These are phyloP conservation scores for Syrista parreyssii DNA, from an alignment of 2,888 invertebrate species.

Conservation along the genomic window DNA sequence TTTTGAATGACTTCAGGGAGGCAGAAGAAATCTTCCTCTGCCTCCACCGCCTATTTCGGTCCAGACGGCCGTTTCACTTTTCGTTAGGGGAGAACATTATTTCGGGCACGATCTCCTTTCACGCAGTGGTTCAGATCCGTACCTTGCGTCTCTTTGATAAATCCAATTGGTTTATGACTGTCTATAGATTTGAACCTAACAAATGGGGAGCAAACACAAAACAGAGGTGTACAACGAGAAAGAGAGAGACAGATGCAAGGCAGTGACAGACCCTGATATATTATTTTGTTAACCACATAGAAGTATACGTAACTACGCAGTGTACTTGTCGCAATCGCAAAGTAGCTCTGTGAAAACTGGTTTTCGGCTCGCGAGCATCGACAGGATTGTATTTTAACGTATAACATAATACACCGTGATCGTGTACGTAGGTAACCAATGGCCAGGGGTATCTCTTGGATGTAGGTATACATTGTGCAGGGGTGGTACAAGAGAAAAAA, in stretches of 20 bases:
- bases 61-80: constrained; percentile 41
- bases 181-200: background rate
- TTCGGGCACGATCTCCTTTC: constrained; percentile 34
- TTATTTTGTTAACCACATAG: background rate
- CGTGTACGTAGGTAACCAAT: background rate
- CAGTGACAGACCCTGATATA: too few species aligned
- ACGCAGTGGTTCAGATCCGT: constrained; percentile 21
- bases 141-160: constrained; percentile 8
- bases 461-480: background rate
- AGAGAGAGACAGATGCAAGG: constrained; percentile 8
- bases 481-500: background rate
- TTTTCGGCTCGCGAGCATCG: background rate
- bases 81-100: constrained; percentile 53
- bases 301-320: background rate
- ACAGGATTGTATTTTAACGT: background rate
- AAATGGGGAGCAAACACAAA: background rate
- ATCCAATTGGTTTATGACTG: constrained; percentile 5
- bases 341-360: background rate
- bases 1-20: constrained; percentile 8
- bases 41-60: constrained; percentile 46
- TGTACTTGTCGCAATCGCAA: background rate
- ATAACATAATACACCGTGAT: background rate
- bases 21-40: constrained; percentile 7
- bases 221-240: constrained; percentile 5
- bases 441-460: background rate